Evolutionary conservation across 2,113 vertebrate genomes (phyloP), one percentile per base, ranked within the genome.

Genomic region (Alethe diademata): DNA sequence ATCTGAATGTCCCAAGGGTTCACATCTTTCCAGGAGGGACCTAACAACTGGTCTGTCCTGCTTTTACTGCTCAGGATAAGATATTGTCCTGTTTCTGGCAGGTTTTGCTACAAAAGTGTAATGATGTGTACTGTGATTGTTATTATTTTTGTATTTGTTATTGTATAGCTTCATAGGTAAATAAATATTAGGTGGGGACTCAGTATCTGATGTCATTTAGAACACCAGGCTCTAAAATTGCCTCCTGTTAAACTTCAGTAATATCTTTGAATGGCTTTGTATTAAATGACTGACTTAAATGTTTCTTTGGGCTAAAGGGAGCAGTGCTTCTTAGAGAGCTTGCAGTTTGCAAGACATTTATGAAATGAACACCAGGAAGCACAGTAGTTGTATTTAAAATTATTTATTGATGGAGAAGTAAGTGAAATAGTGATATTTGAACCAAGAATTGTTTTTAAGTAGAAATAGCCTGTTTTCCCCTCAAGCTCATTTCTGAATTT

Each of bases 401-500:
- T 57, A 92, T 93, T 93, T 96, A 24, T 86, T 94, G 81, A 73
- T 70, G 54, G 28, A 86, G 45, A 45, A 76, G 54, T 25, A 67
- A 88, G 56, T 24, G 31, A 71, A 70, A 24, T 50, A 54, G 45
- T 50, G 54, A 58, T 61, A 58, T 83, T 88, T 94, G 47, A 33
- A 66, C 38, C 29, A 66, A 79, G 23, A 92, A 58, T 29, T 73
- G 50, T 76, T 95, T 95, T 86, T 26, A n/a, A 54, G 66, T 70
- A 45, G 54, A 83, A 90, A 78, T 35, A 70, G 42, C 31, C 20
- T 35, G 11, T 53, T 95, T 93, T 56, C 5, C 48, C 81, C 80
- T 78, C 43, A 48, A 94, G 74, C 57, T 75, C 12, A 25, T 75
- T 90, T 87, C 51, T 78, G 60, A 67, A 86, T 74, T 91, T 91